phyloP scores from a whole-genome alignment of 1,140 invertebrate genomes.

The Drosophila willistoni region DNA sequence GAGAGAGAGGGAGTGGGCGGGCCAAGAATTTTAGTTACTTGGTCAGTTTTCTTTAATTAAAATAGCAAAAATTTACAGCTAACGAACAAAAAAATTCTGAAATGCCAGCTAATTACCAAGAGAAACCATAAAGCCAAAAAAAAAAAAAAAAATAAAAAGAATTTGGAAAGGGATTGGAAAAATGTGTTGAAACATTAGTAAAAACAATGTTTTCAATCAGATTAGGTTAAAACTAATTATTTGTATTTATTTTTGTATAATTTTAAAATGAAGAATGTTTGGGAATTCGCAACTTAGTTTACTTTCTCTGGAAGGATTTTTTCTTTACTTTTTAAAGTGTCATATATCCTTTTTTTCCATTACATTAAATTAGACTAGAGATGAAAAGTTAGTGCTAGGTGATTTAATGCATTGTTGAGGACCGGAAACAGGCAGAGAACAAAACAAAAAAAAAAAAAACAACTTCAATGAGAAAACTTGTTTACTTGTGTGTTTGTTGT shows the following conservation, averaged over 20 bases:
- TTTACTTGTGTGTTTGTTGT: not conserved
- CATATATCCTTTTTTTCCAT: not conserved
- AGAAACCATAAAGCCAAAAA: not conserved
- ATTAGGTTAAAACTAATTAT: no score
- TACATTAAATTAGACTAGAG: not conserved
- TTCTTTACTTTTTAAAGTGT: no score
- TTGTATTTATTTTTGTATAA: no score
- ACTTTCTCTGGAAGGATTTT: no score
- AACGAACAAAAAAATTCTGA: not conserved
- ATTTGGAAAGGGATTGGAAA: not conserved
- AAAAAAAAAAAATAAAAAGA: no score
- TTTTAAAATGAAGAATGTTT: no score
- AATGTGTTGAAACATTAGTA: no score
- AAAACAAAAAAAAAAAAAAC: not conserved
- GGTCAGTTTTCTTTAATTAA: not conserved
- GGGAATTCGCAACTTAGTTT: no score
- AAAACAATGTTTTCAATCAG: no score
- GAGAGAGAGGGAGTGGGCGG: not conserved
- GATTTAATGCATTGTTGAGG: not conserved
- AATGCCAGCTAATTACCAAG: not conserved
- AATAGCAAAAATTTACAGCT: not conserved
- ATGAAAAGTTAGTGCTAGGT: not conserved
- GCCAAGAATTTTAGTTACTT: slow-evolving; percentile 31
- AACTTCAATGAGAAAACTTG: slow-evolving; percentile 9
- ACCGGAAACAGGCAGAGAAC: not conserved